Evolutionary conservation across 2,888 invertebrate genomes (phyloP).

Genomic region (Brachylomia viminalis): DNA sequence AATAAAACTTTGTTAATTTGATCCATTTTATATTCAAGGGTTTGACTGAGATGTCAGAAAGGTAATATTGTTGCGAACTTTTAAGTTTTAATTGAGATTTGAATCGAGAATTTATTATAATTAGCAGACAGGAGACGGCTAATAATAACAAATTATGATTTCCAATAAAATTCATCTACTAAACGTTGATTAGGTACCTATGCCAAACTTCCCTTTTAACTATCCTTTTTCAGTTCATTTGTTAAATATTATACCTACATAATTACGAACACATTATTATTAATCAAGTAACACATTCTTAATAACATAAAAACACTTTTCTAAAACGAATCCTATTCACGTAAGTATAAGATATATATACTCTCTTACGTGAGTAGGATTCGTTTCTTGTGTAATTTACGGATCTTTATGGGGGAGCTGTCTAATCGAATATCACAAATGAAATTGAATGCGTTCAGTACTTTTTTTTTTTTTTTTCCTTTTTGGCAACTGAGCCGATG

Average conservation of each 20-base stretch:
- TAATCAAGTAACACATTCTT: too few relatives aligned
- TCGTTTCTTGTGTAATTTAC: too few relatives aligned
- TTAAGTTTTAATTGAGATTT: conserved; percentile 29
- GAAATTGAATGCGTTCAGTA: too few relatives aligned
- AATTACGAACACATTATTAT: too few relatives aligned
- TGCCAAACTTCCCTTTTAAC: neutral
- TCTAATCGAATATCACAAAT: too few relatives aligned
- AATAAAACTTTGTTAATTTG: neutral
- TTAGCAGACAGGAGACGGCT: neutral
- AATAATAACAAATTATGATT: neutral
- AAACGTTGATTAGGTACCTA: neutral
- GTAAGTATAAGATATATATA: too few relatives aligned
- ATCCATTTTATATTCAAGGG: neutral
- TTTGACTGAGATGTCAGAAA: conserved; percentile 25
- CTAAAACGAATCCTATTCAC: too few relatives aligned
- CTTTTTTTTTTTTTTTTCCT: too few relatives aligned
- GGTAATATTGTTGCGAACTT: conserved; percentile 22
- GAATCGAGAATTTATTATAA: neutral
- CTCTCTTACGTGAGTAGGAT: too few relatives aligned
- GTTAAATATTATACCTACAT: neutral
- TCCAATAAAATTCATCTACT: neutral
- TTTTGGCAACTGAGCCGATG: too few relatives aligned
- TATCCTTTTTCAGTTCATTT: neutral
- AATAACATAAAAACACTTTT: too few relatives aligned
- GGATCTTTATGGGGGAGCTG: too few relatives aligned